Evolutionary conservation across 92 coral and sea anemone species (phyloP), one percentile per base, ranked within the genome.

Genomic region (Meandrina meandrites): DNA sequence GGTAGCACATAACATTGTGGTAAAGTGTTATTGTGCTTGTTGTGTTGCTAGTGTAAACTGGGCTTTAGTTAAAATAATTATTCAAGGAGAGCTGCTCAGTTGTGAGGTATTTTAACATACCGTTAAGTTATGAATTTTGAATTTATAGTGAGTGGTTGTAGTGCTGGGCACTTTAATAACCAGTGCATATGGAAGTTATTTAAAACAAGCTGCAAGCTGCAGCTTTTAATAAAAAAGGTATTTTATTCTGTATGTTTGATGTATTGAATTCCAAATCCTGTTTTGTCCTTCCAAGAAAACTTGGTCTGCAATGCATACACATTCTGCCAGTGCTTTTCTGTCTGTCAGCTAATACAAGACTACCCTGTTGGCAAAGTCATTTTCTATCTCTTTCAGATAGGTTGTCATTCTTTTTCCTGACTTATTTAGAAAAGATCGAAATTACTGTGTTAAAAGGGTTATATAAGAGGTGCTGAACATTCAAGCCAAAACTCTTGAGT

Each of bases 161-260:
- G 83, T 80, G 75, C 75, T 62, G 76, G 74, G 75, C 84, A 80
- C 84, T 36, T 45, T 4, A 58, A 40, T 80, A 40, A 80, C 84
- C 42, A n/a, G n/a, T 60, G 35, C 13, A 4, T 5, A 35, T 42
- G 56, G 73, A 34, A 22, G 12, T 64, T 60, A 62, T 62, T 80
- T 80, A 60, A 22, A 58, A 80, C 37, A 36, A 56, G 84, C 75
- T 80, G 84, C 73, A 22, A 36, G 56, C 6, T 42, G 75, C 62
- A 80, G 84, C 74, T 71, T 71, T 80, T 45, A 80, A 60, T 80
- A 60, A 80, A 80, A 37, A 4, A 48, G 24, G 76, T 71, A 51
- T 78, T 78, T 47, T 78, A 78, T 50, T 78, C 62, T 15, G 36
- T 22, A 47, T 47, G 9, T n/a, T 10, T 48, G 28, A 22, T 19